Evolutionary conservation across 2,888 invertebrate species (phyloP).

Genomic region (Flexamia atlantica): DNA sequence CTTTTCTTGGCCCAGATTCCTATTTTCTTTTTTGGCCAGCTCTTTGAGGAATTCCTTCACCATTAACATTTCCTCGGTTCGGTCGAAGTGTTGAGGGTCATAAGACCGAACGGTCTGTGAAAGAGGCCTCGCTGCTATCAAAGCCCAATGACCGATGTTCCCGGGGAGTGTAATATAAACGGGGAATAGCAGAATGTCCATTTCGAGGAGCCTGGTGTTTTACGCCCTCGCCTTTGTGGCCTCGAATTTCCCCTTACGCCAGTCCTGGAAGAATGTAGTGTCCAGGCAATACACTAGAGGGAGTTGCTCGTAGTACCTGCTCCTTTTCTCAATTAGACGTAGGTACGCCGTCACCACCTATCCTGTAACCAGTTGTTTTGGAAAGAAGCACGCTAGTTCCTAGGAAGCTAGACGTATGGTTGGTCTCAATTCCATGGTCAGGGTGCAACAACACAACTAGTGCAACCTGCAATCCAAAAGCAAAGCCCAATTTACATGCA

Average conservation of each 20-base stretch:
- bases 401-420: neutral
- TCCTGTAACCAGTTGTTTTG: neutral
- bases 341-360: neutral
- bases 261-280: slow-evolving; percentile 19
- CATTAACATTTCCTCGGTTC: neutral
- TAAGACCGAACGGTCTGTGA: neutral
- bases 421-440: slow-evolving; percentile 3
- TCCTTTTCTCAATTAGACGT: neutral
- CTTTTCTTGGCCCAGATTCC: neutral
- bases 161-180: neutral
- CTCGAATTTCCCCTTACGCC: neutral
- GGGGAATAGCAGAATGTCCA: neutral
- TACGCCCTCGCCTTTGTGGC: neutral
- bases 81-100: neutral
- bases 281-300: neutral
- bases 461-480: too few species aligned
- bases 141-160: neutral
- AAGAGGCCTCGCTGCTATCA: neutral
- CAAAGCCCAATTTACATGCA: too few species aligned
- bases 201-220: neutral
- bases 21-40: neutral
- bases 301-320: neutral
- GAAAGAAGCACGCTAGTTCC: neutral
- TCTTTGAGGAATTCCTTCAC: neutral
- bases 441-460: too few species aligned